These are phyloP conservation scores for Suncus etruscus DNA, from an alignment of 2,113 vertebrate species.

Conservation along the genomic window DNA sequence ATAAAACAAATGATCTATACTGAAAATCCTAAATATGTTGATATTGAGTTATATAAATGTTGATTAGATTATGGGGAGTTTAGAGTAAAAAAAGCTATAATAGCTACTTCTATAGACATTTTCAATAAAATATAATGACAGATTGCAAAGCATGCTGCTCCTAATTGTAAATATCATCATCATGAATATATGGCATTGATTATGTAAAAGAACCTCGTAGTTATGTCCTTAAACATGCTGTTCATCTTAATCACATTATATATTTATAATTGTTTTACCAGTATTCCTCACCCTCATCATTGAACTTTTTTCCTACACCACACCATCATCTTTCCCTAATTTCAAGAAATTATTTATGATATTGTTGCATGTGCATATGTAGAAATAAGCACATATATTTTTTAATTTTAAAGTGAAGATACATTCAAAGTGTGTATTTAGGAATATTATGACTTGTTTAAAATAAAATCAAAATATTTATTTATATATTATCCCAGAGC, in stretches of 20 bases:
- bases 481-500: background rate
- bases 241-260: background rate
- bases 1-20: background rate
- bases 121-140: constrained; percentile 2
- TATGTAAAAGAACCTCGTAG: background rate
- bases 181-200: background rate
- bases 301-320: no score
- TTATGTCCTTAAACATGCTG: background rate
- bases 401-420: no score
- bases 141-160: background rate
- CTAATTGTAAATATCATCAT: background rate
- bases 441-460: background rate
- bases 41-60: background rate
- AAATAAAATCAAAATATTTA: background rate
- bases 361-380: no score
- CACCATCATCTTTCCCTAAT: no score
- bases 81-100: background rate
- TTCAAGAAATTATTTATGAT: no score
- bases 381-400: no score
- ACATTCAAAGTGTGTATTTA: constrained; percentile 21
- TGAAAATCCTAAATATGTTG: constrained; percentile 25
- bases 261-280: no score
- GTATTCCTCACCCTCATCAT: no score
- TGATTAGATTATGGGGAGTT: background rate
- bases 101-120: no score